phyloP scores from a whole-genome alignment of 2,888 invertebrate genomes.

The Eugnorisma glareosa region DNA sequence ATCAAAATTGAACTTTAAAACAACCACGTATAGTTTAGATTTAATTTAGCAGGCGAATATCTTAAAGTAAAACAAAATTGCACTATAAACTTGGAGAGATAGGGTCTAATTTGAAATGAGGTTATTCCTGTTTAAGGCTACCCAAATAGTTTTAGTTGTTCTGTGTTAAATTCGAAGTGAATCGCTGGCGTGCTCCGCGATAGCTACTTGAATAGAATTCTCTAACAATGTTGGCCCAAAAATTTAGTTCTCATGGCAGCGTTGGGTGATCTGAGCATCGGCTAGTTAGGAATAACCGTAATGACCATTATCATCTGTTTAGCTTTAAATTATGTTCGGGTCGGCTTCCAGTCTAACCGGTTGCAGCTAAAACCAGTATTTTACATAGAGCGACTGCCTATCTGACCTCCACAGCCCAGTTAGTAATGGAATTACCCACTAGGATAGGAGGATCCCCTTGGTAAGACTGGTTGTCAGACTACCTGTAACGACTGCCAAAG shows the following conservation, averaged over 20 bases:
- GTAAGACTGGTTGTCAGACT: no score
- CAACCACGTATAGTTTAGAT: conserved; percentile 65
- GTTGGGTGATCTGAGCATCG: background rate
- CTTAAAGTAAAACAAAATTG: conserved; percentile 39
- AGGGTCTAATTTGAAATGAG: conserved; percentile 47
- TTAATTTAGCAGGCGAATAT: conserved; percentile 56
- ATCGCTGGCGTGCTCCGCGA: conserved; percentile 67
- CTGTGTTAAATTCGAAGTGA: conserved; percentile 69
- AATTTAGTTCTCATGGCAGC: conserved; percentile 18
- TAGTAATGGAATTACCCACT: no score
- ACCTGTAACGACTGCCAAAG: no score
- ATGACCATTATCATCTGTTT: background rate
- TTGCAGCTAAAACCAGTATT: background rate
- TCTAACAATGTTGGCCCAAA: conserved; percentile 53
- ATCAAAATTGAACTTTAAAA: conserved; percentile 72
- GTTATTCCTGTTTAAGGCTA: conserved; percentile 34
- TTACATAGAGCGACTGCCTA: no score
- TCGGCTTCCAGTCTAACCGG: background rate
- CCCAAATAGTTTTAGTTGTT: conserved; percentile 73
- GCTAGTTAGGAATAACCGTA: background rate
- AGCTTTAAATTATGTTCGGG: background rate
- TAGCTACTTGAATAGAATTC: conserved; percentile 70
- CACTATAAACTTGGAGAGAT: conserved; percentile 33
- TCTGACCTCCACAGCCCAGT: no score
- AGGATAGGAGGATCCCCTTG: no score